phyloP scores from a whole-genome alignment of 2,113 vertebrate species.

The Hippolais icterina region DNA sequence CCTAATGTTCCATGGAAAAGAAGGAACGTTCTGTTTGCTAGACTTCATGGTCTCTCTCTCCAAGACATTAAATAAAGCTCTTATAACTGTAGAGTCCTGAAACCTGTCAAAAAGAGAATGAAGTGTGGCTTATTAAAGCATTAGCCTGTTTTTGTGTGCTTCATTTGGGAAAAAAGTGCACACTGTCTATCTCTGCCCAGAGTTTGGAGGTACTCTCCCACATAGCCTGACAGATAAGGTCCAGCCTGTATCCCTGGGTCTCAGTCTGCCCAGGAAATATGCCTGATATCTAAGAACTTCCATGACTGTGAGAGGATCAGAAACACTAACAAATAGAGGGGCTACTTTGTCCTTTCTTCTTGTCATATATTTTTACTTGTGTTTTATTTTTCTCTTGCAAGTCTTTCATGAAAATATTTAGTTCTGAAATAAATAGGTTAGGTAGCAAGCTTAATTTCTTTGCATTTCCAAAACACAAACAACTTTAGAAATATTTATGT shows the following conservation, averaged over 20 bases:
- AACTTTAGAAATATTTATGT: not conserved
- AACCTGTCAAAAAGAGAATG: not conserved
- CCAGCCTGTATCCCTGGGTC: rapidly evolving
- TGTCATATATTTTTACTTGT: not conserved
- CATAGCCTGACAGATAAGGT: not conserved
- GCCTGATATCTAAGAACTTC: not conserved
- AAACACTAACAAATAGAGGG: not conserved
- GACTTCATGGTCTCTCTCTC: not conserved
- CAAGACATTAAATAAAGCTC: not conserved
- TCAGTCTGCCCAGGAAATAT: not conserved
- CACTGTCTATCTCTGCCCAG: not conserved
- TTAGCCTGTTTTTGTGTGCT: not conserved
- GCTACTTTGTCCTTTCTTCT: not conserved
- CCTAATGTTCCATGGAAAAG: not conserved
- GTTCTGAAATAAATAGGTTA: not conserved
- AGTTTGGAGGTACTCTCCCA: not conserved
- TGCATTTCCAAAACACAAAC: not conserved
- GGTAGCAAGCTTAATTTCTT: not conserved
- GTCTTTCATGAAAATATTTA: not conserved
- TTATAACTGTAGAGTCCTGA: not conserved
- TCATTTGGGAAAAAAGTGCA: not conserved
- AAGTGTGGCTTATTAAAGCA: not conserved
- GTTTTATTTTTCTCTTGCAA: not conserved
- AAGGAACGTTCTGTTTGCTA: not conserved
- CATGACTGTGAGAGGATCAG: not conserved